phyloP scores from a whole-genome alignment of 1,140 invertebrate species.

The Sipha flava region DNA sequence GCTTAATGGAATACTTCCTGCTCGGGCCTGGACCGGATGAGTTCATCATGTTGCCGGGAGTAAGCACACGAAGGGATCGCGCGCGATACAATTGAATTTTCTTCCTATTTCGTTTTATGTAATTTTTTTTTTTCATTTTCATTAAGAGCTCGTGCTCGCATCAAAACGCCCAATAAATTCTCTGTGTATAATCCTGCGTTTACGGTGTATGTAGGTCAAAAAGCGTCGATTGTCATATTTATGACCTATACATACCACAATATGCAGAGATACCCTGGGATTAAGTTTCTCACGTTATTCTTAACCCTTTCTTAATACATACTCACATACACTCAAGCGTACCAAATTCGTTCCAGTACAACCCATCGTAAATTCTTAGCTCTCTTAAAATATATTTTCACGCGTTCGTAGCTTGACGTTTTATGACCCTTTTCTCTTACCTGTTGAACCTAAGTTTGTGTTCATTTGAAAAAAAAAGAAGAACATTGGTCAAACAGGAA shows the following conservation, averaged over 20 bases:
- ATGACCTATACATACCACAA: background rate
- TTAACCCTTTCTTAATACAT: background rate
- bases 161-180: background rate
- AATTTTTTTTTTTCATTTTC: background rate
- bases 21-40: slow-evolving; percentile 16
- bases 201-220: background rate
- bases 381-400: background rate
- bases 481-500: background rate
- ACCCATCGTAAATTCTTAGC: background rate
- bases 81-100: slow-evolving; percentile 7
- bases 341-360: background rate
- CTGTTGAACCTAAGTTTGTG: background rate
- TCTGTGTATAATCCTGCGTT: background rate
- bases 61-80: background rate
- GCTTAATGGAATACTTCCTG: slow-evolving; percentile 28
- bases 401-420: background rate
- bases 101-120: background rate
- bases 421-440: background rate
- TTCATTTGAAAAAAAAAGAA: background rate
- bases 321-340: too few relatives aligned
- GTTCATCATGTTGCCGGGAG: background rate
- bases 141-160: background rate
- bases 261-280: background rate
- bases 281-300: slow-evolving; percentile 1
- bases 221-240: background rate